Conservation (phyloP, 2,888 invertebrate species). For the Erpobdella octoculata region DNA sequence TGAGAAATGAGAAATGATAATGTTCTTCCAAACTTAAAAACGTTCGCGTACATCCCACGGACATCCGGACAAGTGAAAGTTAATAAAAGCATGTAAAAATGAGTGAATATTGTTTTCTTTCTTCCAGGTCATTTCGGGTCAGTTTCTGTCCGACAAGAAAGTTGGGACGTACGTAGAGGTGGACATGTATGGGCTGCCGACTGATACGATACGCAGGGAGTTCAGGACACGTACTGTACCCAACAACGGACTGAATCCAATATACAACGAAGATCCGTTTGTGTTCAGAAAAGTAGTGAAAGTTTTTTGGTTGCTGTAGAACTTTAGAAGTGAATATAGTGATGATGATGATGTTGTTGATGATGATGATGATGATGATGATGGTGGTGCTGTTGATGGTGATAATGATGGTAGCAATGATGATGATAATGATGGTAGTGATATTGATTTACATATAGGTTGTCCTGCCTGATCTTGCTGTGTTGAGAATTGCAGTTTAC, state of each 20-base stretch:
- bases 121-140: slow-evolving; percentile 83
- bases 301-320: neutral
- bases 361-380: neutral
- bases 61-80: too few relatives aligned
- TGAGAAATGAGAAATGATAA: neutral
- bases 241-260: slow-evolving; percentile 93
- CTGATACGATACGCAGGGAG: slow-evolving; percentile 96
- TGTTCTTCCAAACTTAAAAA: neutral
- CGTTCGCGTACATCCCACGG: too few relatives aligned
- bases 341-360: neutral
- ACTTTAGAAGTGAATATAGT: neutral
- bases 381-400: neutral
- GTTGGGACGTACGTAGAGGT: slow-evolving; percentile 98
- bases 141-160: slow-evolving; percentile 97
- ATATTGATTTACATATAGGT: slow-evolving; percentile 58
- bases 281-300: slow-evolving; percentile 79
- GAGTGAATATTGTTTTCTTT: neutral
- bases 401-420: neutral
- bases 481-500: slow-evolving; percentile 92
- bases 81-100: too few relatives aligned
- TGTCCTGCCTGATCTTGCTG: slow-evolving; percentile 92
- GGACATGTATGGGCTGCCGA: slow-evolving; percentile 91
- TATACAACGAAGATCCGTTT: slow-evolving; percentile 97
- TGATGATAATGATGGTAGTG: neutral
- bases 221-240: slow-evolving; percentile 91